Evolutionary conservation across 2,888 invertebrate genomes (phyloP).

Genomic region (Ashinkailepas kermadecensis): DNA sequence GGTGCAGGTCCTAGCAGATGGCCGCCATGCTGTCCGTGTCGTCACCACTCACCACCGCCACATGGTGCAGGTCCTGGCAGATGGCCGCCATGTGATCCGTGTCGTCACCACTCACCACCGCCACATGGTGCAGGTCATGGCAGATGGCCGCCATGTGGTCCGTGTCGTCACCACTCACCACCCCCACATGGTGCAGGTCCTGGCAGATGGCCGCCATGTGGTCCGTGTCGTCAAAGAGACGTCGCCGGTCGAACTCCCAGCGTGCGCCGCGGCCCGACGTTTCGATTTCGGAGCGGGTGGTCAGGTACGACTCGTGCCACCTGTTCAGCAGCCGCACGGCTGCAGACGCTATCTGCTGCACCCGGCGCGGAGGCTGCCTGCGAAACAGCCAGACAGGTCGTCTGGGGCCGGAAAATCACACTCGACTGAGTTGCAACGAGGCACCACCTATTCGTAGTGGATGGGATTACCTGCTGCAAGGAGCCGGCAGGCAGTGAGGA

Average conservation of each 20-base stretch:
- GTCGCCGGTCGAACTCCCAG: constrained; percentile 84
- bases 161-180: constrained; percentile 58
- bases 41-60: constrained; percentile 57
- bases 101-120: constrained; percentile 56
- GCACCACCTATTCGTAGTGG: no score
- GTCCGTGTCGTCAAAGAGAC: constrained; percentile 73
- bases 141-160: constrained; percentile 78
- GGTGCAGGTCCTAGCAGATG: constrained; percentile 70
- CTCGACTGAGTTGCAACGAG: no score
- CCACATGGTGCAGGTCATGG: constrained; percentile 66
- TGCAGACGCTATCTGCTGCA: constrained; percentile 50
- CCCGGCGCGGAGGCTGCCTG: constrained; percentile 41
- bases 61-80: constrained; percentile 66
- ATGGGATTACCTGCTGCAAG: no score
- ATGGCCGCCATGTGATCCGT: constrained; percentile 79
- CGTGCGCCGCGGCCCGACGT: constrained; percentile 70
- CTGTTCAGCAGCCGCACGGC: constrained; percentile 60
- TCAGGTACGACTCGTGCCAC: constrained; percentile 68
- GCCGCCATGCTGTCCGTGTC: constrained; percentile 75
- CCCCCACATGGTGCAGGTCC: constrained; percentile 69
- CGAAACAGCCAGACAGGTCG: neutral
- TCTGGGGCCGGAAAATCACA: no score
- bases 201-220: constrained; percentile 72
- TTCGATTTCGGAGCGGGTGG: constrained; percentile 75
- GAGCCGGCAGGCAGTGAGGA: no score